Base-by-base conservation (phyloP, 2,888 invertebrate species). In the Lucinisca nassula region DNA sequence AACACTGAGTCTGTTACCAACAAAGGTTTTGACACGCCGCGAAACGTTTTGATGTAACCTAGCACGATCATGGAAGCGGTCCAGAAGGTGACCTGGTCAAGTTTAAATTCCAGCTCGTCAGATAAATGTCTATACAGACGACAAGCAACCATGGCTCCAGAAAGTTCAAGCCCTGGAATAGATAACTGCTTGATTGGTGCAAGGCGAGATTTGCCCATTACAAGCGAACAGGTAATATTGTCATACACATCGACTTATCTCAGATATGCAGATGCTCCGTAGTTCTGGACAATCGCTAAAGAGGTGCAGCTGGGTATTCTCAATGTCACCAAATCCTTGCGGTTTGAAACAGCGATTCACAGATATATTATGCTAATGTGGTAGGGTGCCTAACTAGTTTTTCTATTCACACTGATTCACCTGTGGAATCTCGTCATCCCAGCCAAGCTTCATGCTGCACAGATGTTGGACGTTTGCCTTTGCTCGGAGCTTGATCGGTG, bases 351-450 rank as follows among this genome's bases (percentile, higher is more conserved):
- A 55, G 55, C 55, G 55, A 55, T 55, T 45, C 45, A 45, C 45
- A 45, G 45, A 45, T 14, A 45, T 45, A 14, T 12, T 45, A 91
- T 4, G 37, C n/a, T 79, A 27, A 87, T 91, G 91, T 21, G 79
- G 35, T 45, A 45, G 14, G 45, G 45, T 45, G n/a, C n/a, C n/a
- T n/a, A n/a, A n/a, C n/a, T n/a, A n/a, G n/a, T n/a, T n/a, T 61
- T 81, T 37, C 90, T 89, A 92, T 58, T 85, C 75, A 14, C 24
- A 6, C 14, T 35, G 12, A 3, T 75, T n/a, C 0, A 49, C 27
- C 24, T 82, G 45, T 14, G n/a, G 75, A 17, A 88, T 79, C 1
- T 85, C 84, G n/a, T 90, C 87, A 77, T 92, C 91, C 89, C 91
- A 92, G 12, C 81, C 87, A 37, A 85, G 14, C 27, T 86, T 76